A percentile compares a stretch with the other conserved stretches of the same genome.
Evolutionary conservation across 37 sponge, comb jelly and placozoan species (phyloP).

Genomic region (Theonella swinhoei): DNA sequence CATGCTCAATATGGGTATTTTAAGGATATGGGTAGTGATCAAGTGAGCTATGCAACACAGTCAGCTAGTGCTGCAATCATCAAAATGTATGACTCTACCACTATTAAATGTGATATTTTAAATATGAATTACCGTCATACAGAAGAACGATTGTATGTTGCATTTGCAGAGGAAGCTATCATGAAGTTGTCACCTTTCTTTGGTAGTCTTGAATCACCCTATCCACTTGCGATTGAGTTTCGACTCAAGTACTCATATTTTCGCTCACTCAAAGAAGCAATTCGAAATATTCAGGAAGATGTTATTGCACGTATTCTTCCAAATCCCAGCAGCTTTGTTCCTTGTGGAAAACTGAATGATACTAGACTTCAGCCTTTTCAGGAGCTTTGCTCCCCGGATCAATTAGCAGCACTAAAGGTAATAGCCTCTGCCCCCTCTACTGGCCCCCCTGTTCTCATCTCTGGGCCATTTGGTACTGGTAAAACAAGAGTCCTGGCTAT

Average conservation of each 20-base stretch:
- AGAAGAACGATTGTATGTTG: slow-evolving; percentile 26
- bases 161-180: slow-evolving; percentile 1
- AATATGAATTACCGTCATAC: slow-evolving; percentile 1
- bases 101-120: slow-evolving; percentile 12
- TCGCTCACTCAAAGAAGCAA: slow-evolving; percentile 5
- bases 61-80: slow-evolving; percentile 19
- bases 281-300: not conserved
- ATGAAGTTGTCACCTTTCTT: not conserved
- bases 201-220: not conserved
- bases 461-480: slow-evolving; percentile 69
- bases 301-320: slow-evolving; percentile 30
- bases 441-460: slow-evolving; percentile 37
- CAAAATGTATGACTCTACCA: not conserved
- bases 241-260: slow-evolving; percentile 55
- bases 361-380: not conserved
- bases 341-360: not conserved
- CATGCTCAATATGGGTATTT: slow-evolving; percentile 16
- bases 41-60: slow-evolving; percentile 45
- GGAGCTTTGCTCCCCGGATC: slow-evolving; percentile 9
- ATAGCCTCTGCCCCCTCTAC: slow-evolving; percentile 13
- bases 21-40: slow-evolving; percentile 32
- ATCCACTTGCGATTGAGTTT: slow-evolving; percentile 19
- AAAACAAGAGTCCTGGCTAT: slow-evolving; percentile 53
- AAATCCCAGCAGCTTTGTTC: not conserved
- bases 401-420: slow-evolving; percentile 22